phyloP scores from a whole-genome alignment of 2,888 invertebrate species.

The Cheilosia urbana region DNA sequence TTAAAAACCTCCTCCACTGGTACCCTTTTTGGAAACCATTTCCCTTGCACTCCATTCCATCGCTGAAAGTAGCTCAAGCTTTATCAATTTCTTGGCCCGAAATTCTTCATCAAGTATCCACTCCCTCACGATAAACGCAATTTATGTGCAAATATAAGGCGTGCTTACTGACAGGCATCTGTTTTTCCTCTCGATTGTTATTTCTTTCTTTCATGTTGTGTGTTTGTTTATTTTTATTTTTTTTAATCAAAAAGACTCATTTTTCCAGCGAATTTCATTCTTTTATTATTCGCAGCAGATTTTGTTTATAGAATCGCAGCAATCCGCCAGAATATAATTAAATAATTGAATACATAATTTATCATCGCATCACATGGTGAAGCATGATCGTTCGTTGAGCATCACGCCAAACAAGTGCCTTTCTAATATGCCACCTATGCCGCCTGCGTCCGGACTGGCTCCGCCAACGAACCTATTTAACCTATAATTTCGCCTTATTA shows the following conservation, averaged over 20 bases:
- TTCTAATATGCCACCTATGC: neutral
- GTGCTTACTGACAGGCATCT: neutral
- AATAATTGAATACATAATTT: slow-evolving; percentile 75
- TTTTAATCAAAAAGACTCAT: neutral
- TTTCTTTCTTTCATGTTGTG: neutral
- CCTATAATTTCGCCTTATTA: slow-evolving; percentile 74
- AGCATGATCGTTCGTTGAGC: slow-evolving; percentile 11
- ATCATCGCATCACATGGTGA: slow-evolving; percentile 64
- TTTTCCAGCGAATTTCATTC: neutral
- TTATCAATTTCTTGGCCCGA: too few relatives aligned
- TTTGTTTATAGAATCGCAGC: slow-evolving; percentile 66
- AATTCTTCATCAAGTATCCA: neutral
- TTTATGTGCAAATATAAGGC: neutral
- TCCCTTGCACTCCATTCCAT: too few relatives aligned
- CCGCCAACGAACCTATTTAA: slow-evolving; percentile 69
- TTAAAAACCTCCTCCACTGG: too few relatives aligned
- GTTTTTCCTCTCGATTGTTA: neutral
- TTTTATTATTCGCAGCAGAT: slow-evolving; percentile 62
- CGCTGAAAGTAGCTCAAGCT: too few relatives aligned
- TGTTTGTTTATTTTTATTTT: neutral
- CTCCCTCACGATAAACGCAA: neutral
- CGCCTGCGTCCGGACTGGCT: neutral
- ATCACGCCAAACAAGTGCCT: slow-evolving; percentile 8
- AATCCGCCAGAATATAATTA: slow-evolving; percentile 69
- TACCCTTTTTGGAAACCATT: too few relatives aligned